Conservation (phyloP, 2,797 vertebrate species). For the Acridotheres tristis region DNA sequence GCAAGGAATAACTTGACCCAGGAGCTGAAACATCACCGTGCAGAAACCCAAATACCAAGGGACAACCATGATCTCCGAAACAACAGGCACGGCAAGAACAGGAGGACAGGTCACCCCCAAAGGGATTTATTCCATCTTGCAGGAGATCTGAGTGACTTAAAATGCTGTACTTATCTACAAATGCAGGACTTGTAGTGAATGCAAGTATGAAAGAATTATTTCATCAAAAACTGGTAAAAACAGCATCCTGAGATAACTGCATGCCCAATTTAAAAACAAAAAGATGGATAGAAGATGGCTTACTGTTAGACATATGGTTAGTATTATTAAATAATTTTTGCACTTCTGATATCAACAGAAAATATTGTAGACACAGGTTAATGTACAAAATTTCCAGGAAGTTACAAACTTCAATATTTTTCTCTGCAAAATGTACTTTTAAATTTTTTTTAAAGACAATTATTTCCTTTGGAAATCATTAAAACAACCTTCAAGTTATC, state of each 20-base stretch:
- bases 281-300: not conserved
- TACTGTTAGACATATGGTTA: not conserved
- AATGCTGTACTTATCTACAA: not conserved
- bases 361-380: not conserved
- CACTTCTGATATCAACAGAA: not conserved
- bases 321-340: not conserved
- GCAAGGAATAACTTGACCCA: not conserved
- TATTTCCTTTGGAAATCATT: not conserved
- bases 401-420: not conserved
- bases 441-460: not conserved
- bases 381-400: not conserved
- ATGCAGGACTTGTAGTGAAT: not conserved
- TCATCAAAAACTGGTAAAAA: not conserved
- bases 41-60: not conserved
- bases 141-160: not conserved
- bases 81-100: rapidly evolving
- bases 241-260: not conserved
- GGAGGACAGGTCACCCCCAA: not conserved
- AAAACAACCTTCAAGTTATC: not conserved
- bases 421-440: not conserved
- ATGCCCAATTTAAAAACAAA: not conserved
- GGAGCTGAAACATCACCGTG: not conserved
- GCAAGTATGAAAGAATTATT: not conserved
- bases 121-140: not conserved
- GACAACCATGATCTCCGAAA: not conserved